These are phyloP conservation scores for Sarcophaga caerulescens DNA, from an alignment of 2,888 invertebrate species.

Conservation along the genomic window DNA sequence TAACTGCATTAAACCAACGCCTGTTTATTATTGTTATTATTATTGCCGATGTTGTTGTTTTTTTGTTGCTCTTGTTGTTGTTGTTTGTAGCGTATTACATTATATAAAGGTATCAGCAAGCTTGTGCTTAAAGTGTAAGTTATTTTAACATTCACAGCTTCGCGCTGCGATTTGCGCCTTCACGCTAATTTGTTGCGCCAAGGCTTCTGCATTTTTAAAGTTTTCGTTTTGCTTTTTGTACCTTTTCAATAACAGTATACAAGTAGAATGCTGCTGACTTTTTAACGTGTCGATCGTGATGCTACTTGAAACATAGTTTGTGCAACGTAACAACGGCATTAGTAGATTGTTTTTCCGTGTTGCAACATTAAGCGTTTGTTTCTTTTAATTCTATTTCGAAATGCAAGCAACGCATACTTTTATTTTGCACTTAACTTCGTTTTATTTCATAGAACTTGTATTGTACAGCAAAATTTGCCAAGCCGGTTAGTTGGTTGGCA, in stretches of 20 bases:
- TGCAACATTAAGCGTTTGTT: slow-evolving; percentile 29
- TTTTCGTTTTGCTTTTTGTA: neutral
- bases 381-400: slow-evolving; percentile 32
- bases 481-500: neutral
- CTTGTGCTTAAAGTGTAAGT: slow-evolving; percentile 54
- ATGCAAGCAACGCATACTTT: slow-evolving; percentile 38
- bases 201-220: slow-evolving; percentile 71
- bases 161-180: slow-evolving; percentile 72
- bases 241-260: slow-evolving; percentile 8
- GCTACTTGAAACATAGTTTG: slow-evolving; percentile 63
- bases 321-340: slow-evolving; percentile 57
- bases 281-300: slow-evolving; percentile 63
- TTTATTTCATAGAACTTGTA: neutral
- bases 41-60: slow-evolving; percentile 30
- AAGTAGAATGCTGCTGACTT: slow-evolving; percentile 49
- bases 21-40: slow-evolving; percentile 55
- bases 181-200: slow-evolving; percentile 73
- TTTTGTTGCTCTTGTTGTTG: neutral
- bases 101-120: slow-evolving; percentile 14
- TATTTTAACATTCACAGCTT: slow-evolving; percentile 70
- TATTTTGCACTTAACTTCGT: neutral
- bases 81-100: slow-evolving; percentile 19
- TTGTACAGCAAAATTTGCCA: neutral
- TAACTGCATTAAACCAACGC: slow-evolving; percentile 65
- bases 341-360: slow-evolving; percentile 59